These are phyloP conservation scores for Tyrophagus putrescentiae DNA, from an alignment of 1,140 invertebrate species.

Conservation along the genomic window DNA sequence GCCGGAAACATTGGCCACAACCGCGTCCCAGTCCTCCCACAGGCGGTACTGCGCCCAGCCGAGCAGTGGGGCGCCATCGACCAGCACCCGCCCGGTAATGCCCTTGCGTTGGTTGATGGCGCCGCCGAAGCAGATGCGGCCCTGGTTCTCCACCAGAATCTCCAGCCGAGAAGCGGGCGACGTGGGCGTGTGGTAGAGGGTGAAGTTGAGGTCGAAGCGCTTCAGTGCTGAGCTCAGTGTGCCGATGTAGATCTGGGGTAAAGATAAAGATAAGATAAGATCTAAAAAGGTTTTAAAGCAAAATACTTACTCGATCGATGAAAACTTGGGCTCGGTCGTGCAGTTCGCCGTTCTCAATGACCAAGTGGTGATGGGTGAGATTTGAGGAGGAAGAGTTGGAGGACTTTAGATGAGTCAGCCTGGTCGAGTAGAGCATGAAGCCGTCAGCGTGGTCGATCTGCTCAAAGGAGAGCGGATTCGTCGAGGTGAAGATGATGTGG, in stretches of 20 bases:
- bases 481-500: slow-evolving; percentile 12
- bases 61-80: not conserved
- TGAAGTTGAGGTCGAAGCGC: slow-evolving; percentile 11
- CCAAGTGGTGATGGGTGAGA: slow-evolving; percentile 20
- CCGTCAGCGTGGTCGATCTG: slow-evolving; percentile 23
- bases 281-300: not conserved
- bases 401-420: slow-evolving; percentile 19
- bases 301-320: slow-evolving; percentile 19
- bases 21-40: not conserved
- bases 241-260: slow-evolving; percentile 13
- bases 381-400: slow-evolving; percentile 27
- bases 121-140: slow-evolving; percentile 22
- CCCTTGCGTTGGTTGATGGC: slow-evolving; percentile 20
- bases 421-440: slow-evolving; percentile 29
- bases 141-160: slow-evolving; percentile 27
- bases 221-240: slow-evolving; percentile 19
- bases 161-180: slow-evolving; percentile 1
- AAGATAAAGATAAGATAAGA: not conserved
- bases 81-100: slow-evolving; percentile 3
- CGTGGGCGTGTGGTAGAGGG: too few relatives aligned
- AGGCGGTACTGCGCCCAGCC: slow-evolving; percentile 14
- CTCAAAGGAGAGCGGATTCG: slow-evolving; percentile 27
- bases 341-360: slow-evolving; percentile 18
- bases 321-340: slow-evolving; percentile 24
- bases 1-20: slow-evolving; percentile 2